Conservation (phyloP, 2,888 invertebrate genomes). For the Vesta saturnalis region DNA sequence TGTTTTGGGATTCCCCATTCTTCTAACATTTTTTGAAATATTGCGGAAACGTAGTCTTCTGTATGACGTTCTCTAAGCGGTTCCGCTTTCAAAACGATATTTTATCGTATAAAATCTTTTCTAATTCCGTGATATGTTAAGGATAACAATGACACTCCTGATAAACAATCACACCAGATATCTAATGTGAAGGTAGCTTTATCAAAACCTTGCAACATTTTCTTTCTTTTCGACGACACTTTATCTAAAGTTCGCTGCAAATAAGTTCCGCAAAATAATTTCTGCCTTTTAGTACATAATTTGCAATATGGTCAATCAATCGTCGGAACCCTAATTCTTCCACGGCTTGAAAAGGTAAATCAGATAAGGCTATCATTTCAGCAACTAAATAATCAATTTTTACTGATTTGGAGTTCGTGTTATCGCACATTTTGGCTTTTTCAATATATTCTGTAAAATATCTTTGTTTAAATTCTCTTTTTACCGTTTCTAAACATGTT, state of each 20-base stretch:
- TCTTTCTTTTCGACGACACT: conserved; percentile 22
- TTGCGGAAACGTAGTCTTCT: conserved; percentile 20
- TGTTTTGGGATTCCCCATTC: conserved; percentile 23
- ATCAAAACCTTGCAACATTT: conserved; percentile 24
- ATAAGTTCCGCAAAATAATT: conserved; percentile 21
- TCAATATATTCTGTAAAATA: conserved; percentile 11
- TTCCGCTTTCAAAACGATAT: conserved; percentile 21
- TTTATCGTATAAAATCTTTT: conserved; percentile 15
- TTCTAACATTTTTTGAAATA: conserved; percentile 22
- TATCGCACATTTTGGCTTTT: conserved; percentile 19
- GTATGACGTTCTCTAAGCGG: conserved; percentile 11
- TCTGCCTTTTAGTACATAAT: conserved; percentile 24
- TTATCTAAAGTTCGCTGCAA: conserved; percentile 22
- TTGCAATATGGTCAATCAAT: conserved; percentile 24
- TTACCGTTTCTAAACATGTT: conserved; percentile 3
- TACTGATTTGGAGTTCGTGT: conserved; percentile 16
- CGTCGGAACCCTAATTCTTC: too few relatives aligned
- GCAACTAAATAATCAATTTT: conserved; percentile 23
- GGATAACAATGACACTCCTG: conserved; percentile 22
- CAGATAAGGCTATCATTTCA: conserved; percentile 19
- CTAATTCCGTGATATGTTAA: conserved; percentile 19
- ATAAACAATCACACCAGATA: conserved; percentile 18
- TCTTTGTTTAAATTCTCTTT: conserved; percentile 18
- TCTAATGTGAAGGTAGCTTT: conserved; percentile 27
- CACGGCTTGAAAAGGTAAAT: too few relatives aligned